Conservation (phyloP, 2,888 invertebrate species). For the Blera fallax region DNA sequence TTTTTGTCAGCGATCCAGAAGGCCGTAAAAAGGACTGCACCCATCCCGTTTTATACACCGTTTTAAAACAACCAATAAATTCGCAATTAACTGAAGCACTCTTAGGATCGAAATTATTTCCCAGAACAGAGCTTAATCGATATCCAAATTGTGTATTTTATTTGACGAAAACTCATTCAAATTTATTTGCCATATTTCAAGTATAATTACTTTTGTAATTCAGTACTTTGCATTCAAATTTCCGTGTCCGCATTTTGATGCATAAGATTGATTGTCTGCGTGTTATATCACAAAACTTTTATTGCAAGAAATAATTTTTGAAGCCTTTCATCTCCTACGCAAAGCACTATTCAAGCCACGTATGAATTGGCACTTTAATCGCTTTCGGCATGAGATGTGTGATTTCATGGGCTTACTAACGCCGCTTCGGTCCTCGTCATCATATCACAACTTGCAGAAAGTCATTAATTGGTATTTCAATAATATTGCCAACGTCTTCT, state of each 20-base stretch:
- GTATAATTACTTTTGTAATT: neutral
- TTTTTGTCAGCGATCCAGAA: conserved; percentile 36
- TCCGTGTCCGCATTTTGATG: neutral
- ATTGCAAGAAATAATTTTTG: neutral
- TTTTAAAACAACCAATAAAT: conserved; percentile 21
- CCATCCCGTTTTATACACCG: conserved; percentile 11
- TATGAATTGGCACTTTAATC: conserved; percentile 43
- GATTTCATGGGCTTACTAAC: conserved; percentile 18
- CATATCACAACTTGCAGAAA: conserved; percentile 51
- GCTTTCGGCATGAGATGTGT: conserved; percentile 43
- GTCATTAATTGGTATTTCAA: conserved; percentile 65
- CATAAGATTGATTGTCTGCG: neutral
- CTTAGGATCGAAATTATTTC: neutral
- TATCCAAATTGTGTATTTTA: neutral
- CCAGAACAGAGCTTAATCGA: neutral
- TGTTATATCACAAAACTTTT: neutral
- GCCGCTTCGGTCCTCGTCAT: conserved; percentile 27
- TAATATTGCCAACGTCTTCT: conserved; percentile 37
- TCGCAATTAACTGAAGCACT: conserved; percentile 14
- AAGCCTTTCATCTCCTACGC: conserved; percentile 3
- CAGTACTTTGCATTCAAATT: neutral
- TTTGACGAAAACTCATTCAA: neutral
- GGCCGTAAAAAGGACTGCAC: neutral
- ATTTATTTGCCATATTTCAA: neutral
- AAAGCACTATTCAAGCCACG: conserved; percentile 28